Percentiles rank a stretch among this genome's conserved stretches.
phyloP scores from a whole-genome alignment of 2,797 vertebrate species.

The Chaetodon trifasciatus region DNA sequence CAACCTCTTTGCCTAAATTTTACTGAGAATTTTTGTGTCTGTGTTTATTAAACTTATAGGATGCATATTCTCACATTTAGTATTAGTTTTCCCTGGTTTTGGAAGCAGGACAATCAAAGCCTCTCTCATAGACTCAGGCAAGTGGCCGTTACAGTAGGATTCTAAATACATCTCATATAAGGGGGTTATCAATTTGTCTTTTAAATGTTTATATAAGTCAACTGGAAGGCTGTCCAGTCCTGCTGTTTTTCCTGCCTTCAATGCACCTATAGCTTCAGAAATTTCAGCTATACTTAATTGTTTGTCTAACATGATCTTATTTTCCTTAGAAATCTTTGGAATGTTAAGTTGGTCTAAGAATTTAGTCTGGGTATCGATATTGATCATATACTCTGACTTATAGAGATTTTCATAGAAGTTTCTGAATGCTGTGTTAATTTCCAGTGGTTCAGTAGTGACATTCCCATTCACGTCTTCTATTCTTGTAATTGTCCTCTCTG shows the following conservation, averaged over 20 bases:
- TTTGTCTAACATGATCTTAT: background rate
- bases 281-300: background rate
- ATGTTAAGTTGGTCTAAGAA: background rate
- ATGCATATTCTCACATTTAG: too few relatives aligned
- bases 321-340: background rate
- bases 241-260: background rate
- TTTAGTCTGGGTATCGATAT: background rate
- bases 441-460: background rate
- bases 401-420: background rate
- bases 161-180: too few relatives aligned
- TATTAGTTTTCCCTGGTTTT: too few relatives aligned
- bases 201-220: background rate
- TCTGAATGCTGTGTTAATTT: background rate
- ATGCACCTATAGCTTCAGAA: background rate
- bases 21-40: too few relatives aligned
- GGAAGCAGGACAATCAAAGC: too few relatives aligned
- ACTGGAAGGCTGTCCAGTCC: background rate
- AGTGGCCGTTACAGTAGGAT: too few relatives aligned
- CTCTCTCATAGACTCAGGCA: background rate
- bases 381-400: too few relatives aligned
- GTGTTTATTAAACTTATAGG: too few relatives aligned
- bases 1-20: too few relatives aligned
- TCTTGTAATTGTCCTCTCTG: background rate
- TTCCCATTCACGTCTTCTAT: background rate
- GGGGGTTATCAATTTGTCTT: background rate